Base-by-base conservation (phyloP, 1,140 invertebrate genomes). In the Heliconius eleuchia region DNA sequence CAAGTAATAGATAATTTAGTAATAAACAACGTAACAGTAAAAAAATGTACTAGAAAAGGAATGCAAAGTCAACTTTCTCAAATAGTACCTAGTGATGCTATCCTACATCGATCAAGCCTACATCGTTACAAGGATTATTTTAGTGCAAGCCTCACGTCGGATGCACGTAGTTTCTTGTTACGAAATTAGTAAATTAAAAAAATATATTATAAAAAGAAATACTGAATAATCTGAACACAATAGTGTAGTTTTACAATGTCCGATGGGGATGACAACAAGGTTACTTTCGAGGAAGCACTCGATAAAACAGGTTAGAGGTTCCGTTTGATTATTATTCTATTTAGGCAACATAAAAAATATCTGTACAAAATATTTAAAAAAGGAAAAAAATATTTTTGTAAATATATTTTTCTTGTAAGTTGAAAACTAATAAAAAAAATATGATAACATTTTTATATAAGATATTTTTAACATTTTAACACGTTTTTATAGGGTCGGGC, bases 231-330 rank as follows among this genome's bases (percentile, higher is more conserved):
- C 27, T 66, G 1, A 60, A 34, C 0, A 39, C 19, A 34, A 16
- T 42, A 16, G 37, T 72, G 71, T 39, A 39, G 23, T 30, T 39
- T 72, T 19, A 70, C 66, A 71, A 80, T 84, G 80, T 71, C 55
- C 50, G 57, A n/a, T 71, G 42, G 9, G 52, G 73, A 82, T 34
- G 70, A 71, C 27, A 82, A 75, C 34, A 87, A 86, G 46, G 74
- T 90, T n/a, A 46, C 86, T 2, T 86, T 92, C n/a, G 90, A 92
- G 72, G 85, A 77, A 19, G 89, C 90, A 1, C 73, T 92, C 13
- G 83, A 90, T 39, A 83, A 79, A 87, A 76, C 88, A 76, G 90
- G 90, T 91, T 77, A 50, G 71, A 72, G 19, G 0, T 42, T 72
- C 37, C 37, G 27, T 34, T 18, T 46, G 3, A 46, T 46, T 46